These are phyloP conservation scores for Eospalax fontanierii DNA, from an alignment of 2,797 vertebrate species.

Conservation along the genomic window DNA sequence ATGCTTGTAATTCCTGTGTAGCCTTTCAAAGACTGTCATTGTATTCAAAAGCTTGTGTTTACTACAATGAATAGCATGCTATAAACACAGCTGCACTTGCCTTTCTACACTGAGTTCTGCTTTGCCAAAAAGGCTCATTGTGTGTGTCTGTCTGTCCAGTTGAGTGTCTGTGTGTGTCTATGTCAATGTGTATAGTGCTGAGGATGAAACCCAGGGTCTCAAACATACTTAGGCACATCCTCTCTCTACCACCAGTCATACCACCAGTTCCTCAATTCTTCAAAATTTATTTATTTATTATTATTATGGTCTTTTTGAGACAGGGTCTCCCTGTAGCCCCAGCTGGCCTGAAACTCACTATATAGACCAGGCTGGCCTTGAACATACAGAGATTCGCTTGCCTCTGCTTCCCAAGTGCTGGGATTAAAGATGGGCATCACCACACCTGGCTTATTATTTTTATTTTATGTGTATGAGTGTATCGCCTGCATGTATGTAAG, in stretches of 20 bases:
- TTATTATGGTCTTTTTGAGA: too few species aligned
- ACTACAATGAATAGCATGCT: not conserved
- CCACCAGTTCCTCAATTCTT: too few species aligned
- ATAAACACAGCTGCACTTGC: not conserved
- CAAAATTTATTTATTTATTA: too few species aligned
- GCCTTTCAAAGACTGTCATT: not conserved
- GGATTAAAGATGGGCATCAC: too few species aligned
- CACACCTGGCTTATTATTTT: too few species aligned
- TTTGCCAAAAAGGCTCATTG: not conserved
- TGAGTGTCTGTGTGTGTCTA: not conserved
- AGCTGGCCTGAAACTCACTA: too few species aligned
- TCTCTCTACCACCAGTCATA: not conserved
- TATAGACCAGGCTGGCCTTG: too few species aligned
- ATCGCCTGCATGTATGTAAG: too few species aligned
- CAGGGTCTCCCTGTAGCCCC: too few species aligned
- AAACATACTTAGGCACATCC: not conserved
- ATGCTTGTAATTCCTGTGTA: not conserved
- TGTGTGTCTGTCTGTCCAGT: not conserved
- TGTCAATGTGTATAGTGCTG: not conserved
- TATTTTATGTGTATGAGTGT: too few species aligned
- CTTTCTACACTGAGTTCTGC: slow-evolving; percentile 1
- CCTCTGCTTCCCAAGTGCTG: too few species aligned
- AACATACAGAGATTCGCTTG: too few species aligned
- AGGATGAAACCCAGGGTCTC: not conserved
- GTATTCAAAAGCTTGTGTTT: slow-evolving; percentile 46